Evolutionary conservation across 2,797 vertebrate genomes (phyloP), one percentile per base, ranked within the genome.

Genomic region (Miichthys miiuy): DNA sequence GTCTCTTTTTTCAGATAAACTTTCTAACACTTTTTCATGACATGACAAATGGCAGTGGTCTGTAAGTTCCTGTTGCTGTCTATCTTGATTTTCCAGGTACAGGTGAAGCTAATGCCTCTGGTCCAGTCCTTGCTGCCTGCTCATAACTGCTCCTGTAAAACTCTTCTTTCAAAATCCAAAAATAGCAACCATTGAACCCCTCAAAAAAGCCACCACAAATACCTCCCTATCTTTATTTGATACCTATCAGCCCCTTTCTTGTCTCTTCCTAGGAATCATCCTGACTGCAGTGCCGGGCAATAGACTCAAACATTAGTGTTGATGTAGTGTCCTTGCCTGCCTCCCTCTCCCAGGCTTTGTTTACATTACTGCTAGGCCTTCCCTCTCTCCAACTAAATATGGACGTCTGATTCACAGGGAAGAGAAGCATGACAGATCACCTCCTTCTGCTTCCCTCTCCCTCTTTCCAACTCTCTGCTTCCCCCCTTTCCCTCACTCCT

Each of bases 371-470:
- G 77, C 83, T 87, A 83, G 87, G 90, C 91, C 94, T 92, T 94
- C 93, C 94, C 91, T 94, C 90, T 89, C 84, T 90, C 87, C 84
- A 89, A 89, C 95, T 95, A 95, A 95, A 96, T 94, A 95, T 95
- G 95, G 95, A 92, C 60, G 89, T 90, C 89, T 92, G 93, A 95
- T 94, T 95, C 94, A 94, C 91, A 89, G 89, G 77, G 86, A 87
- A 79, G 79, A 84, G 82, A 87, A 83, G 77, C 82, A 82, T 88
- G 89, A 92, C 81, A 73, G 88, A 91, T 91, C 81, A 72, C 84
- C 82, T 84, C 78, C 81, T 78, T 75, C 82, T 84, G 66, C 76
- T 77, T 77, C 55, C 60, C 82, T 78, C 69, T 80, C 62, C 62
- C 58, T 77, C 67, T 52, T 63, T 79, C 77, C 69, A 75, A 55